phyloP scores from a whole-genome alignment of 1,140 invertebrate genomes.

The Drosophila aff. region DNA sequence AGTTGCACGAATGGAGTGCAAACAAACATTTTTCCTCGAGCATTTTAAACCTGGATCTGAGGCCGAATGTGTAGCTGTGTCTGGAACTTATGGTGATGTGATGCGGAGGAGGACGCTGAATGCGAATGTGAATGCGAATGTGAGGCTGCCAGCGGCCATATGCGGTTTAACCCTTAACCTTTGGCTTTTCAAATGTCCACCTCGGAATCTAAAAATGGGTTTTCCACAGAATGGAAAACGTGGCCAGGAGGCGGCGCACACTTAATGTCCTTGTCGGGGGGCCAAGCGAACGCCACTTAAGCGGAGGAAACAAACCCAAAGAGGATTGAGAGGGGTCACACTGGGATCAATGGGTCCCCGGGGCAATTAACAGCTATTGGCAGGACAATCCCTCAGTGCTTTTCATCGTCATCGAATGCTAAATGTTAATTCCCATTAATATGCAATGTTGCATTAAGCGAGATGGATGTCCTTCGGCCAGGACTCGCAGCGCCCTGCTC shows the following conservation, averaged over 20 bases:
- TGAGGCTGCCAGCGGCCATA: slow-evolving; percentile 16
- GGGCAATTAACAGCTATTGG: slow-evolving; percentile 33
- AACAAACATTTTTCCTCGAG: slow-evolving; percentile 7
- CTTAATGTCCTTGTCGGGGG: not conserved
- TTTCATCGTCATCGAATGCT: slow-evolving; percentile 8
- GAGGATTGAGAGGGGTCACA: not conserved
- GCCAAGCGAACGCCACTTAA: slow-evolving; percentile 22
- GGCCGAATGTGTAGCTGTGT: not conserved
- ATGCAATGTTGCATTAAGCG: slow-evolving; percentile 29
- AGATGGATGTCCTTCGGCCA: slow-evolving; percentile 7
- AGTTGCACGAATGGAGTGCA: slow-evolving; percentile 16
- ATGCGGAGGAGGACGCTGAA: slow-evolving; percentile 3
- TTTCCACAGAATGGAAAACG: slow-evolving; percentile 9
- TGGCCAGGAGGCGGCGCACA: not conserved
- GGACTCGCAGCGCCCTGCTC: not conserved
- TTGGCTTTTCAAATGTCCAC: slow-evolving; percentile 24
- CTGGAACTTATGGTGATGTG: slow-evolving; percentile 24
- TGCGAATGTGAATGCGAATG: not conserved
- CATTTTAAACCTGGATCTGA: slow-evolving; percentile 1
- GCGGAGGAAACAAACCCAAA: slow-evolving; percentile 1
- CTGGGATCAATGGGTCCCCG: slow-evolving; percentile 2
- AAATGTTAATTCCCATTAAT: slow-evolving; percentile 39
- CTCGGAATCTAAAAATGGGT: slow-evolving; percentile 20
- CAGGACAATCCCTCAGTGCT: slow-evolving; percentile 9
- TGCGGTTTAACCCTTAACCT: slow-evolving; percentile 28